These are phyloP conservation scores for Heteromurus nitidus DNA, from an alignment of 2,888 invertebrate species.

Conservation along the genomic window DNA sequence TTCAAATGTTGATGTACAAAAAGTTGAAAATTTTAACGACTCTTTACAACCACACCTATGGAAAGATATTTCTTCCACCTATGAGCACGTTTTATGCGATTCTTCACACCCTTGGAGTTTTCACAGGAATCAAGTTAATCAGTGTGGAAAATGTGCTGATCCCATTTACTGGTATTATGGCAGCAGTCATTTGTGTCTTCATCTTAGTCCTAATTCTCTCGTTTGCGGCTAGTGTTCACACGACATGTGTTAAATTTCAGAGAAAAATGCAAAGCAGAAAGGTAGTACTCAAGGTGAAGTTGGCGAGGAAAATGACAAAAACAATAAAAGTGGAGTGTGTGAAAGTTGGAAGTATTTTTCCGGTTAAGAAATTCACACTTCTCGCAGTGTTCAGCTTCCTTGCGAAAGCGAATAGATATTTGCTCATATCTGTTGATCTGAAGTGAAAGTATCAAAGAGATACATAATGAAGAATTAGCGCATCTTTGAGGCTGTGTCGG, in stretches of 20 bases:
- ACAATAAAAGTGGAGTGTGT: slow-evolving; percentile 12
- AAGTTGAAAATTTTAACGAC: slow-evolving; percentile 4
- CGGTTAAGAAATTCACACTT: not conserved
- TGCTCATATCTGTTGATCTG: not conserved
- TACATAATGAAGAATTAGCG: too few relatives aligned
- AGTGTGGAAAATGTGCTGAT: not conserved
- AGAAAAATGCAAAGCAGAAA: not conserved
- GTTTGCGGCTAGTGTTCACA: slow-evolving; percentile 11
- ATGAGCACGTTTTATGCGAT: not conserved
- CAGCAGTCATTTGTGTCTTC: not conserved
- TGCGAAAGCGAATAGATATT: not conserved
- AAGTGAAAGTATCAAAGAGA: not conserved
- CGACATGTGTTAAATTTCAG: not conserved
- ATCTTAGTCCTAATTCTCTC: not conserved
- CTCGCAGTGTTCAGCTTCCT: not conserved
- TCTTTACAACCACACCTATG: slow-evolving; percentile 13
- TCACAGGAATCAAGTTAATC: not conserved
- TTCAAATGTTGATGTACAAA: not conserved
- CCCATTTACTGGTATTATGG: not conserved
- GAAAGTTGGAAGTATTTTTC: not conserved
- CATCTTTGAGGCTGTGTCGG: too few relatives aligned
- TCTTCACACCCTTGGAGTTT: slow-evolving; percentile 1
- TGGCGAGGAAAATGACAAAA: not conserved
- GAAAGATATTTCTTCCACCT: slow-evolving; percentile 1
- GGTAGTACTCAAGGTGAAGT: not conserved